phyloP scores from a whole-genome alignment of 2,797 vertebrate genomes.

The Amazona ochrocephala region DNA sequence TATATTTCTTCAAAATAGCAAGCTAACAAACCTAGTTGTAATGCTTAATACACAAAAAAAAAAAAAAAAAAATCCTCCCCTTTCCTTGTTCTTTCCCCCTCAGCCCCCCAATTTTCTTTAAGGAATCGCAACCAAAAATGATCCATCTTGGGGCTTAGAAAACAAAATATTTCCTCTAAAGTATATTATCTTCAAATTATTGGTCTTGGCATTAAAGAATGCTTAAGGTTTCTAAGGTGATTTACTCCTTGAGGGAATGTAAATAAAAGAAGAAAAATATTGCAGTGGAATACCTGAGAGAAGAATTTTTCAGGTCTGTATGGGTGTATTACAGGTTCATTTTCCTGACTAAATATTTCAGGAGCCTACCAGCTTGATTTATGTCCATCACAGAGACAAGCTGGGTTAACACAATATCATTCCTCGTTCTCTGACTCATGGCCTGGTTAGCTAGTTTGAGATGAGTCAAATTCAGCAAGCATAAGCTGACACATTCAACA shows the following conservation, averaged over 20 bases:
- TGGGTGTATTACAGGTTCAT: background rate
- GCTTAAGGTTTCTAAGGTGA: background rate
- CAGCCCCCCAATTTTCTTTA: background rate
- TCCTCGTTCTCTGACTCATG: background rate
- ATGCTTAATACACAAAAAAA: constrained; percentile 1
- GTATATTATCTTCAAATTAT: background rate
- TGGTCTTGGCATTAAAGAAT: background rate
- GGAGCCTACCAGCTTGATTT: background rate
- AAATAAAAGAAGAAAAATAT: constrained; percentile 19
- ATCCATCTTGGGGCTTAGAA: constrained; percentile 30
- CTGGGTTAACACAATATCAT: background rate
- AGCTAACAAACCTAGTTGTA: constrained; percentile 60
- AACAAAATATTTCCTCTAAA: constrained; percentile 6
- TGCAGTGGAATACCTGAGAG: background rate
- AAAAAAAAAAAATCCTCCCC: background rate
- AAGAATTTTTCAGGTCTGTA: background rate
- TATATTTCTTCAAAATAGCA: constrained; percentile 72
- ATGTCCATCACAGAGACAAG: background rate
- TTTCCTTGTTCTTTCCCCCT: background rate
- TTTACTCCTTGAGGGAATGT: background rate
- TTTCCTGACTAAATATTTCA: background rate
- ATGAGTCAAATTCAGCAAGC: background rate
- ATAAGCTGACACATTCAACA: background rate
- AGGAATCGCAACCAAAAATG: constrained; percentile 4
- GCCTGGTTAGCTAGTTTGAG: background rate